Percentiles rank a stretch among this genome's conserved stretches.
Conservation (phyloP, 1,140 invertebrate species). For the Brachionus calyciflorus region DNA sequence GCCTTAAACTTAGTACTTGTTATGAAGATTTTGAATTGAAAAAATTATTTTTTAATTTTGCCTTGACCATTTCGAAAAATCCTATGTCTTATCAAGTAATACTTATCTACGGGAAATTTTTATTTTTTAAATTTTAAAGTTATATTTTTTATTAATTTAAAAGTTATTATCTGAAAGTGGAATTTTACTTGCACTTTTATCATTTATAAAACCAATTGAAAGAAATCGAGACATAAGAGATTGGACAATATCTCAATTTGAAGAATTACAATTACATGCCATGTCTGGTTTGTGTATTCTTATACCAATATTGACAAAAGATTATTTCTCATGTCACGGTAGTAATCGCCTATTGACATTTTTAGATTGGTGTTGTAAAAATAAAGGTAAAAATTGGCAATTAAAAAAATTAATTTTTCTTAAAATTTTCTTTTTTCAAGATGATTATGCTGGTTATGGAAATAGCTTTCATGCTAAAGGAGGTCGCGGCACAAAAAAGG, state of each 20-base stretch:
- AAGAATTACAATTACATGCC: constrained; percentile 60
- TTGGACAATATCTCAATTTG: constrained; percentile 60
- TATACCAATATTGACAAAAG: constrained; percentile 57
- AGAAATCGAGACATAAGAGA: constrained; percentile 50
- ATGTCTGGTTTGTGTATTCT: constrained; percentile 56
- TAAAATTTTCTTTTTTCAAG: constrained; percentile 48
- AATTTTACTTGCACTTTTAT: constrained; percentile 58
- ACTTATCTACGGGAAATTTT: not conserved
- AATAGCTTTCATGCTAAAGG: constrained; percentile 59
- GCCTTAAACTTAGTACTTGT: constrained; percentile 56
- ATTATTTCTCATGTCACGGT: constrained; percentile 60
- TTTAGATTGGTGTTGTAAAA: constrained; percentile 60
- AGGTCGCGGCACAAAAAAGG: constrained; percentile 59
- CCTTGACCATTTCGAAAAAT: constrained; percentile 56
- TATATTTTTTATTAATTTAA: constrained; percentile 2
- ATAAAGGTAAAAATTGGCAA: constrained; percentile 7
- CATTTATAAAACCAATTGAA: constrained; percentile 54
- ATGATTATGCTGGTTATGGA: constrained; percentile 59
- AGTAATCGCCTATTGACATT: constrained; percentile 57
- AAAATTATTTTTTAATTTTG: constrained; percentile 58
- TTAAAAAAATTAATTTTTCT: not conserved
- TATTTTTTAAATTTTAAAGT: not conserved
- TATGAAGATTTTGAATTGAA: constrained; percentile 62
- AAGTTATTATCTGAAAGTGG: constrained; percentile 59
- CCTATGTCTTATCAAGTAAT: constrained; percentile 53